phyloP scores from a whole-genome alignment of 92 coral and sea anemone species.

The Micromussa lordhowensis region DNA sequence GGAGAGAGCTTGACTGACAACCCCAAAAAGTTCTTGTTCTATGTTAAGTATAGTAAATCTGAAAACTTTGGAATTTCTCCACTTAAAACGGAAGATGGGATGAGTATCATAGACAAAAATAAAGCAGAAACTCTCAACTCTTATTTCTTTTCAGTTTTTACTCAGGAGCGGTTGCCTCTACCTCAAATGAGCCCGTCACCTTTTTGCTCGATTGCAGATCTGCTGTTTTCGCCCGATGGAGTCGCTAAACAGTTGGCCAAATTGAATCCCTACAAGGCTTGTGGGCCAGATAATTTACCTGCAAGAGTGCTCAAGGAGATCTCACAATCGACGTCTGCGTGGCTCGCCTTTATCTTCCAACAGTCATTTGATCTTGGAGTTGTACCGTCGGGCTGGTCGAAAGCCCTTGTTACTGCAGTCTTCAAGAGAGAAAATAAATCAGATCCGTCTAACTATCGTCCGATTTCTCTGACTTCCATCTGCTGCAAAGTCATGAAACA shows the following conservation, averaged over 20 bases:
- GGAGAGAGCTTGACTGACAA: slow-evolving; percentile 48
- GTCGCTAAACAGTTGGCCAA: slow-evolving; percentile 60
- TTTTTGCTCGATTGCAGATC: neutral
- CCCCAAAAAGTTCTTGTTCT: slow-evolving; percentile 50
- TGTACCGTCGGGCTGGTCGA: slow-evolving; percentile 56
- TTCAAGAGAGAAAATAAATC: slow-evolving; percentile 10
- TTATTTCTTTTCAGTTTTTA: slow-evolving; percentile 41
- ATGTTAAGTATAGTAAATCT: slow-evolving; percentile 32
- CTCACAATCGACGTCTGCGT: slow-evolving; percentile 23
- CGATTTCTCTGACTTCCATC: slow-evolving; percentile 48
- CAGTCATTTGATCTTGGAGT: slow-evolving; percentile 27
- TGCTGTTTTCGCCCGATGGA: slow-evolving; percentile 27
- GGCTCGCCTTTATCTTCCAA: slow-evolving; percentile 18
- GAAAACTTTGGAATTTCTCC: slow-evolving; percentile 59
- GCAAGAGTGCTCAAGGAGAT: slow-evolving; percentile 28
- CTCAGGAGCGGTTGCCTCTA: slow-evolving; percentile 18
- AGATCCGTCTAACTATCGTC: slow-evolving; percentile 59
- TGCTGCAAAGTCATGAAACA: too few relatives aligned
- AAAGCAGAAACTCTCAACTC: slow-evolving; percentile 53
- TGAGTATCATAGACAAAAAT: slow-evolving; percentile 23
- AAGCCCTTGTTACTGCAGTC: slow-evolving; percentile 59
- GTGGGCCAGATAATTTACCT: slow-evolving; percentile 26
- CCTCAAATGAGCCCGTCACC: slow-evolving; percentile 8
- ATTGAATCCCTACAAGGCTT: slow-evolving; percentile 37
- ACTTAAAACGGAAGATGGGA: slow-evolving; percentile 7